A percentile compares a stretch with the other conserved stretches of the same genome.
phyloP scores from a whole-genome alignment of 2,797 vertebrate genomes.

The Corythornis leucogaster region DNA sequence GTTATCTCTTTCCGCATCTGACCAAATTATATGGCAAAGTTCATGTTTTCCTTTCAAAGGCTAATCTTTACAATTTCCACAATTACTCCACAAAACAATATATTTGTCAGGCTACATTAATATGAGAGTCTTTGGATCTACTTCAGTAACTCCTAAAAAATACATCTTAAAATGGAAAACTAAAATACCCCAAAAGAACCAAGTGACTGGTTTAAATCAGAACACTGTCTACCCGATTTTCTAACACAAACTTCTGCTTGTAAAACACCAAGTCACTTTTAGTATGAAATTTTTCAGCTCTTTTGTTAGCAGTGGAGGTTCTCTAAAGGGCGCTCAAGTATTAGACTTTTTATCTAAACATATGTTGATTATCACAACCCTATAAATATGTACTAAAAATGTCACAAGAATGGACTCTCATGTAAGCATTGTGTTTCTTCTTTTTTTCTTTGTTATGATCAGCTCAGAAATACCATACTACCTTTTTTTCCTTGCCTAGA shows the following conservation, averaged over 20 bases:
- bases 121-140: not conserved
- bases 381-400: not conserved
- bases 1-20: constrained; percentile 35
- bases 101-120: constrained; percentile 42
- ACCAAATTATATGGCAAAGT: constrained; percentile 27
- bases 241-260: not conserved
- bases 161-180: not conserved
- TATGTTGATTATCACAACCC: not conserved
- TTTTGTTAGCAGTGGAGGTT: not conserved
- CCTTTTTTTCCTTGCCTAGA: not conserved
- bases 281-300: not conserved
- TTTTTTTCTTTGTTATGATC: not conserved
- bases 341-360: not conserved
- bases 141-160: constrained; percentile 22
- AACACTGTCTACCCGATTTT: not conserved
- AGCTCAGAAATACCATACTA: not conserved
- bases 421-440: not conserved
- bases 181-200: not conserved
- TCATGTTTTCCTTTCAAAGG: constrained; percentile 43
- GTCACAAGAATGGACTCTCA: not conserved
- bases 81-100: constrained; percentile 10
- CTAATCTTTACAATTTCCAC: constrained; percentile 13
- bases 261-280: not conserved
- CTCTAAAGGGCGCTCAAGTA: not conserved
- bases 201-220: not conserved